These are phyloP conservation scores for Polylopha cassiicola DNA, from an alignment of 2,888 invertebrate species.

Conservation along the genomic window DNA sequence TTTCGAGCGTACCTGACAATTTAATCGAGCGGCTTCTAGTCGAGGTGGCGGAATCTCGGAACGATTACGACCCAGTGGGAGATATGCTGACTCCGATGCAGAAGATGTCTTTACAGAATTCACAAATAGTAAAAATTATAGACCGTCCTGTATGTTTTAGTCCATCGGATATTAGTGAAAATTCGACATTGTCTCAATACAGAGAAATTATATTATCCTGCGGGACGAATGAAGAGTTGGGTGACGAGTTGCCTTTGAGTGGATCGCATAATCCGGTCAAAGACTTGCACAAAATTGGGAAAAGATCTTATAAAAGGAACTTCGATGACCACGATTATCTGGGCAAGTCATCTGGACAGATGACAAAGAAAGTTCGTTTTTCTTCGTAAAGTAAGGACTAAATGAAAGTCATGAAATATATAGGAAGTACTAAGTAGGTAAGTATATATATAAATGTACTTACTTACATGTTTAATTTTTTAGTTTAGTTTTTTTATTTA, in stretches of 20 bases:
- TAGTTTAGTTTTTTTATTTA: too few relatives aligned
- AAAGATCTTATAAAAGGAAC: slow-evolving; percentile 36
- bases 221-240: slow-evolving; percentile 29
- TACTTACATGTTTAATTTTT: too few relatives aligned
- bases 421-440: too few relatives aligned
- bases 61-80: slow-evolving; percentile 41
- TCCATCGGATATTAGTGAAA: slow-evolving; percentile 26
- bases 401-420: too few relatives aligned
- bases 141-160: slow-evolving; percentile 24
- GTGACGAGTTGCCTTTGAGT: slow-evolving; percentile 37
- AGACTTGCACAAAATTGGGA: slow-evolving; percentile 34
- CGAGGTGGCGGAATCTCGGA: slow-evolving; percentile 39
- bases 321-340: slow-evolving; percentile 25
- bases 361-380: slow-evolving; percentile 32
- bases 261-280: slow-evolving; percentile 40
- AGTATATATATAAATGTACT: too few relatives aligned
- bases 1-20: slow-evolving; percentile 31
- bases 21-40: slow-evolving; percentile 45
- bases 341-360: slow-evolving; percentile 30
- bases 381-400: slow-evolving; percentile 16
- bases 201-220: slow-evolving; percentile 41
- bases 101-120: slow-evolving; percentile 39
- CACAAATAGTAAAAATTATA: slow-evolving; percentile 36
- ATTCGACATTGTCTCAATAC: slow-evolving; percentile 45
- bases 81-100: slow-evolving; percentile 46